Evolutionary conservation across 2,888 invertebrate genomes (phyloP).

Genomic region (Noctuana brunneofusca): DNA sequence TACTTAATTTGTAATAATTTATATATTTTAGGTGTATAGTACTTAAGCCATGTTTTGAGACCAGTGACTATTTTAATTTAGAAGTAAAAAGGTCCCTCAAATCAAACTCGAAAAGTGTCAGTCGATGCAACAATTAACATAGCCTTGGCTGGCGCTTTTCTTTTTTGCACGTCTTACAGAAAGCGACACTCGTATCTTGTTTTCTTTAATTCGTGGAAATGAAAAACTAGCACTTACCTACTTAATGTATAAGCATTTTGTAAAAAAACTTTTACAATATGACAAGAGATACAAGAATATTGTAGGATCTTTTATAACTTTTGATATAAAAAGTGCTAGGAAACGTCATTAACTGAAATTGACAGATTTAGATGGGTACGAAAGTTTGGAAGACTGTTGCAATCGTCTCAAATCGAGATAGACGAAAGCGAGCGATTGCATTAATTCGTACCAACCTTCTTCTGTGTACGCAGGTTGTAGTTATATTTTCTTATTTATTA

Average conservation of each 20-base stretch:
- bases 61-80: slow-evolving; percentile 82
- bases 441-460: slow-evolving; percentile 77
- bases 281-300: slow-evolving; percentile 59
- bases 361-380: slow-evolving; percentile 76
- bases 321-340: slow-evolving; percentile 80
- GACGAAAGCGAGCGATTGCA: slow-evolving; percentile 61
- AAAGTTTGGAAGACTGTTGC: slow-evolving; percentile 68
- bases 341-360: slow-evolving; percentile 55
- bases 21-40: slow-evolving; percentile 83
- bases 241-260: slow-evolving; percentile 70
- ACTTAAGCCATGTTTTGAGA: slow-evolving; percentile 83
- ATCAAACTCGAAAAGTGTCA: slow-evolving; percentile 64
- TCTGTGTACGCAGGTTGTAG: slow-evolving; percentile 76
- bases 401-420: slow-evolving; percentile 54
- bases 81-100: slow-evolving; percentile 68
- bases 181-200: slow-evolving; percentile 71
- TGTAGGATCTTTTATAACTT: slow-evolving; percentile 80
- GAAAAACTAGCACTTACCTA: slow-evolving; percentile 70
- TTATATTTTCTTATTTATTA: slow-evolving; percentile 81
- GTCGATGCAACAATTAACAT: slow-evolving; percentile 55
- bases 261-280: slow-evolving; percentile 73
- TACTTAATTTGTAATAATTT: no score
- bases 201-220: slow-evolving; percentile 72
- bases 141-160: slow-evolving; percentile 73
- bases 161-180: slow-evolving; percentile 68